Percentiles rank a stretch among this genome's conserved stretches.
phyloP scores from a whole-genome alignment of 1,140 invertebrate species.

The Nasonia giraulti region DNA sequence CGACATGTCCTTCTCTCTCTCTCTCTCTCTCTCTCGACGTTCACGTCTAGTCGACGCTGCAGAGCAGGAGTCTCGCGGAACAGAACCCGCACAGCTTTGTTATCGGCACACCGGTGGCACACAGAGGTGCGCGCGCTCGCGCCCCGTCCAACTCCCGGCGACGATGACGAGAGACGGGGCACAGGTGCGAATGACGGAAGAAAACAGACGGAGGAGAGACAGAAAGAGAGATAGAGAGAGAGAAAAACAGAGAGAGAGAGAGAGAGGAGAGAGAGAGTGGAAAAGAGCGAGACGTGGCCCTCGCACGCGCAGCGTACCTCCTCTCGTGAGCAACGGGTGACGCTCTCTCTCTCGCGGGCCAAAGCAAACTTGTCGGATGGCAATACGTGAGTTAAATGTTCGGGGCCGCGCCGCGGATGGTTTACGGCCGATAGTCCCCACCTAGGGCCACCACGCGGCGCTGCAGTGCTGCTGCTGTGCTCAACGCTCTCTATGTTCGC shows the following conservation, averaged over 20 bases:
- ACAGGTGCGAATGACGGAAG: neutral
- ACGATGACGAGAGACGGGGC: neutral
- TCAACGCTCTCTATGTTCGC: constrained; percentile 53
- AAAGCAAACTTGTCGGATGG: constrained; percentile 76
- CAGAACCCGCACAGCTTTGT: constrained; percentile 1
- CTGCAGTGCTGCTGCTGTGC: constrained; percentile 60
- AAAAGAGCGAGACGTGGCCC: constrained; percentile 36
- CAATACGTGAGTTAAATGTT: constrained; percentile 77
- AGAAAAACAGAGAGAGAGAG: constrained; percentile 30
- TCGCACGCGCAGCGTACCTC: constrained; percentile 56
- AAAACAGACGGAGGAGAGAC: constrained; percentile 12
- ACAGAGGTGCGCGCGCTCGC: neutral
- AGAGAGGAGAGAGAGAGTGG: constrained; percentile 32
- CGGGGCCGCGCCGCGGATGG: constrained; percentile 70
- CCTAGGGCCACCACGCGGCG: constrained; percentile 73
- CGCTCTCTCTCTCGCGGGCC: constrained; percentile 72
- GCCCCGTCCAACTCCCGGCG: neutral
- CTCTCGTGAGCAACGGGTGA: constrained; percentile 66
- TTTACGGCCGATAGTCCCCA: constrained; percentile 75
- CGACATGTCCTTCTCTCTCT: neutral
- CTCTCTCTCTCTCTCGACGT: neutral
- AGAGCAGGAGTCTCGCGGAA: neutral
- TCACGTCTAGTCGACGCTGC: neutral
- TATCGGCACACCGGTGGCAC: constrained; percentile 17
- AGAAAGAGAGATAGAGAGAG: constrained; percentile 5